Evolutionary conservation across 2,113 vertebrate genomes (phyloP), one percentile per base, ranked within the genome.

Genomic region (Sander vitreus): DNA sequence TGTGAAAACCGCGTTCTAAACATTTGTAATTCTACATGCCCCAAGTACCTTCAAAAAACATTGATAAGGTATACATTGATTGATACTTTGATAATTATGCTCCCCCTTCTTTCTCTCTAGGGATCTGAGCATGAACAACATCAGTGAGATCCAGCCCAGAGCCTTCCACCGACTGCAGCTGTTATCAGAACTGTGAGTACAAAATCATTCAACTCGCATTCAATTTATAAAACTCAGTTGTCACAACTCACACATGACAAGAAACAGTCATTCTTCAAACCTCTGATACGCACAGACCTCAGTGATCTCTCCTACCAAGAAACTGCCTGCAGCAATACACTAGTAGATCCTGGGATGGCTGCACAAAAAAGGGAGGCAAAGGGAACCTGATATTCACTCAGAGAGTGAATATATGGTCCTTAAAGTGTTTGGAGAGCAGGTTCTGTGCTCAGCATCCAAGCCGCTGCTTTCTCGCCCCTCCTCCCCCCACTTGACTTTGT

Each of bases 81-180:
- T 77, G 68, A 88, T 83, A 76, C 69, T 75, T 88, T 83, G 50
- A 69, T 74, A 62, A 50, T 74, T 63, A 91, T 76, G 27, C 36
- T 65, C 47, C 33, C 30, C 39, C 13, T 76, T 73, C 67, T 64
- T 51, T 86, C 33, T 87, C 81, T 69, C 74, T 74, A 99, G 98
- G 69, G 98, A 99, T 81, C 95, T 99, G 90, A 99, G 97, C 86
- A 98, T 99, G 98, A 99, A 99, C 94, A 99, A 98, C 95, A 97
- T 99, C 87, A 98, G 97, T 0, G 90, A 90, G 85, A 95, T 99
- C 77, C 95, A 95, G 88, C 96, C 97, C 7, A 91, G 94, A 14
- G 74, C 92, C 7, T 97, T 99, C 91, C 93, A 39, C 3, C 95
- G 94, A 76, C 96, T 99, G 92, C 96, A 96, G 82, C 97, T 98